Evolutionary conservation across 2,888 invertebrate species (phyloP).

Genomic region (Zygaena filipendulae): DNA sequence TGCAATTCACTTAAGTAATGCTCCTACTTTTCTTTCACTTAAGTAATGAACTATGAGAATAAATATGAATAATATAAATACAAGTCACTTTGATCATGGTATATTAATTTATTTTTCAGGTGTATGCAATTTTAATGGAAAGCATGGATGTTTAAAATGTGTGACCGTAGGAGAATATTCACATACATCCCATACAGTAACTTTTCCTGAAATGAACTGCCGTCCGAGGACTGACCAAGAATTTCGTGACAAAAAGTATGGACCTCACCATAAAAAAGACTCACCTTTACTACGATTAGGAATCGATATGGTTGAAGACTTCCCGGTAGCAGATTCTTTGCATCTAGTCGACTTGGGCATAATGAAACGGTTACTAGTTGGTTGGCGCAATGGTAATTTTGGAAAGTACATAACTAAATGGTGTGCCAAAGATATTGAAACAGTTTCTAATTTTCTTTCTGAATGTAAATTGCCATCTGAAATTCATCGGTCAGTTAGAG

Average conservation of each 20-base stretch:
- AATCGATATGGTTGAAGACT: conserved; percentile 18
- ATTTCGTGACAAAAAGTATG: conserved; percentile 6
- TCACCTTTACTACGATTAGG: conserved; percentile 9
- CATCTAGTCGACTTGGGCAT: conserved; percentile 17
- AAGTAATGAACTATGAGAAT: too few species aligned
- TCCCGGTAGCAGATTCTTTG: conserved; percentile 16
- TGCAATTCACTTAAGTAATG: too few species aligned
- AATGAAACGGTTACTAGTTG: conserved; percentile 16
- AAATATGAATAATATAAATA: too few species aligned
- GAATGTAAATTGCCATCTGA: conserved; percentile 5
- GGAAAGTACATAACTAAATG: conserved; percentile 13
- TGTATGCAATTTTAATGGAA: too few species aligned
- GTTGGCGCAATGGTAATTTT: conserved; percentile 17
- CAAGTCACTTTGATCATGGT: too few species aligned
- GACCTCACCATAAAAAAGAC: conserved; percentile 10
- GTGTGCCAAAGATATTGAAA: conserved; percentile 8
- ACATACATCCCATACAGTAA: conserved; percentile 8
- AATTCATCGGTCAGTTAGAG: conserved; percentile 8
- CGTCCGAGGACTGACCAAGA: conserved; percentile 5
- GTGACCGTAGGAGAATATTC: conserved; percentile 5
- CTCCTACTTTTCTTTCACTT: too few species aligned
- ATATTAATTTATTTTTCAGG: neutral
- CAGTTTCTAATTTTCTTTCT: conserved; percentile 1
- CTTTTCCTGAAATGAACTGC: conserved; percentile 2
- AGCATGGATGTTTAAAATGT: conserved; percentile 5